Evolutionary conservation across 2,888 invertebrate species (phyloP).

Genomic region (Trichopoda pennipes): DNA sequence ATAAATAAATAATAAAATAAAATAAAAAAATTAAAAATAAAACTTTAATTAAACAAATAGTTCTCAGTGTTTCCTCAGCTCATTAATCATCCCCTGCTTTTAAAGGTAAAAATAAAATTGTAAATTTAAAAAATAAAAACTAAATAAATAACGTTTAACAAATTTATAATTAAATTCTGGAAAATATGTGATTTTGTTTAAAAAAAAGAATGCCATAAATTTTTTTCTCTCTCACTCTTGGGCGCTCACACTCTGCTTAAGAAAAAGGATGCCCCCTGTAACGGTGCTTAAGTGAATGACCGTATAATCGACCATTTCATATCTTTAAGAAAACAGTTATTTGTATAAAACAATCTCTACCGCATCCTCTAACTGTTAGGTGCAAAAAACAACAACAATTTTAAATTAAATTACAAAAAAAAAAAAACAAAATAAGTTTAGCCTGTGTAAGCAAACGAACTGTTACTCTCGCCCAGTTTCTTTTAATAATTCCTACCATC

Average conservation of each 20-base stretch:
- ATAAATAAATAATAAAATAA: no score
- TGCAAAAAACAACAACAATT: slow-evolving; percentile 40
- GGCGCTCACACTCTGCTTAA: neutral
- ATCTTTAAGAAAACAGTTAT: slow-evolving; percentile 36
- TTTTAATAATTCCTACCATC: neutral
- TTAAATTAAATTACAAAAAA: slow-evolving; percentile 20
- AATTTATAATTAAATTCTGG: slow-evolving; percentile 31
- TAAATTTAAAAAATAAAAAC: slow-evolving; percentile 35
- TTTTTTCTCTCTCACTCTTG: neutral
- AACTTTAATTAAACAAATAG: neutral
- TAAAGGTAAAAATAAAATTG: slow-evolving; percentile 1
- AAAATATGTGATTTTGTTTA: slow-evolving; percentile 36
- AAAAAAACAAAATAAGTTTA: slow-evolving; percentile 2
- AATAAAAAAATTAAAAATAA: no score
- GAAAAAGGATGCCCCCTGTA: slow-evolving; percentile 61
- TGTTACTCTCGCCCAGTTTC: slow-evolving; percentile 47
- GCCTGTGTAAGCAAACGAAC: slow-evolving; percentile 38
- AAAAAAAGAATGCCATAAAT: slow-evolving; percentile 12
- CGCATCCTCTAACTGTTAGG: slow-evolving; percentile 59
- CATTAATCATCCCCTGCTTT: slow-evolving; percentile 8
- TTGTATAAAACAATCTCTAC: slow-evolving; percentile 18
- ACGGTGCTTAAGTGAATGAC: slow-evolving; percentile 27
- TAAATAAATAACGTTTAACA: slow-evolving; percentile 38
- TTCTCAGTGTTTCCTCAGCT: neutral
- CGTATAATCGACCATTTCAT: slow-evolving; percentile 24